These are phyloP conservation scores for Phlogophora meticulosa DNA, from an alignment of 2,888 invertebrate species.

Conservation along the genomic window DNA sequence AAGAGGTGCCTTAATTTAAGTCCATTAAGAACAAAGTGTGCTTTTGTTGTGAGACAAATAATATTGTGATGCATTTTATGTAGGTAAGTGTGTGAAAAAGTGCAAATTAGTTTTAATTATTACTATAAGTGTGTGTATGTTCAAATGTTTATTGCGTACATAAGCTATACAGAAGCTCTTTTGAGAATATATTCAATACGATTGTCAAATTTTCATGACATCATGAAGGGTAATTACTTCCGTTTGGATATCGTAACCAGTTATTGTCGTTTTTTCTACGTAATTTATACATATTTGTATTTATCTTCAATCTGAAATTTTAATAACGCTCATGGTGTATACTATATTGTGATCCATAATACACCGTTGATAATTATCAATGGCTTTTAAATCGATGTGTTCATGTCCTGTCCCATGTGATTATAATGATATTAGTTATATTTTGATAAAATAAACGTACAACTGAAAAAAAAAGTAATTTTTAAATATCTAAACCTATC, in stretches of 20 bases:
- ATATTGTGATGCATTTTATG: conserved; percentile 58
- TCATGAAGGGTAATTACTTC: not conserved
- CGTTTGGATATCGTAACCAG: not conserved
- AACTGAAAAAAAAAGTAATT: too few species aligned
- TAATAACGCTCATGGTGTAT: not conserved
- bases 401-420: conserved; percentile 11
- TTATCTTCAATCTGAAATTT: conserved; percentile 27
- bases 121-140: conserved; percentile 31
- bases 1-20: conserved; percentile 48
- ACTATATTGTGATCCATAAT: not conserved
- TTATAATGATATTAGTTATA: conserved; percentile 4
- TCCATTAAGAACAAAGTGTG: conserved; percentile 60
- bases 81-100: conserved; percentile 49
- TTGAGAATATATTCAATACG: not conserved
- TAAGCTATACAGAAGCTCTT: conserved; percentile 23
- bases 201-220: conserved; percentile 3
- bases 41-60: conserved; percentile 44
- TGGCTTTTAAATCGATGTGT: conserved; percentile 36
- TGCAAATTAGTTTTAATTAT: conserved; percentile 66
- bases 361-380: conserved; percentile 1
- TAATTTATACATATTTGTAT: conserved; percentile 29
- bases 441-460: not conserved
- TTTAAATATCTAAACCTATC: too few species aligned
- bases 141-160: conserved; percentile 59
- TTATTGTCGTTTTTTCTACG: conserved; percentile 3